Base-by-base conservation (phyloP, 1,140 invertebrate genomes). In the Macrostomum lignano region DNA sequence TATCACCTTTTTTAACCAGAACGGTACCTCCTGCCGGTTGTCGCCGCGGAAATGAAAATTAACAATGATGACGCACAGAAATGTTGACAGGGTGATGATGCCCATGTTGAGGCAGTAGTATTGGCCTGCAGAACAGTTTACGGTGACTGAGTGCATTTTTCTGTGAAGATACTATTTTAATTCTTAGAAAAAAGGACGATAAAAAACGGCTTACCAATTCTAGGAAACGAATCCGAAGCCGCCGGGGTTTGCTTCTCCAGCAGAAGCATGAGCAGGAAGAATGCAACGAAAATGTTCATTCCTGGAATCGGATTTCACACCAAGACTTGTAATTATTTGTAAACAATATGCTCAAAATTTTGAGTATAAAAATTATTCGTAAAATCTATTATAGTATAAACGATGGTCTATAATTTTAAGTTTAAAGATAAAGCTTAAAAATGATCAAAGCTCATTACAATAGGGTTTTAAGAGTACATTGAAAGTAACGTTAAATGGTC, bases 81-180 rank as follows among this genome's bases (percentile, higher is more conserved):
- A 51, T 7, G 55, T 55, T 10, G 54, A 58, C 39, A 56, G 41
- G 1, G 56, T 56, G 22, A 59, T 58, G 39, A 59, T 41, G 3
- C 53, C 46, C 56, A 59, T 59, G 36, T 56, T 58, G 25, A 57
- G 36, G 36, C 56, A 59, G 39, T 56, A 59, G 38, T 59, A 59
- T 20, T 51, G 53, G 29, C 41, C 42, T 43, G n/a, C n/a, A n/a
- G n/a, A n/a, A n/a, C n/a, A n/a, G n/a, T n/a, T n/a, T n/a, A n/a
- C n/a, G n/a, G n/a, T n/a, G n/a, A n/a, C n/a, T n/a, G n/a, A n/a
- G n/a, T n/a, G n/a, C n/a, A n/a, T n/a, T n/a, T n/a, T n/a, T n/a
- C n/a, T n/a, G n/a, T n/a, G n/a, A n/a, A n/a, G n/a, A n/a, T n/a
- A n/a, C n/a, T n/a, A n/a, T n/a, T n/a, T n/a, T n/a, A n/a, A n/a